A percentile compares a stretch with the other conserved stretches of the same genome.
Conservation (phyloP, 1,140 invertebrate species). For the Panonychus citri region DNA sequence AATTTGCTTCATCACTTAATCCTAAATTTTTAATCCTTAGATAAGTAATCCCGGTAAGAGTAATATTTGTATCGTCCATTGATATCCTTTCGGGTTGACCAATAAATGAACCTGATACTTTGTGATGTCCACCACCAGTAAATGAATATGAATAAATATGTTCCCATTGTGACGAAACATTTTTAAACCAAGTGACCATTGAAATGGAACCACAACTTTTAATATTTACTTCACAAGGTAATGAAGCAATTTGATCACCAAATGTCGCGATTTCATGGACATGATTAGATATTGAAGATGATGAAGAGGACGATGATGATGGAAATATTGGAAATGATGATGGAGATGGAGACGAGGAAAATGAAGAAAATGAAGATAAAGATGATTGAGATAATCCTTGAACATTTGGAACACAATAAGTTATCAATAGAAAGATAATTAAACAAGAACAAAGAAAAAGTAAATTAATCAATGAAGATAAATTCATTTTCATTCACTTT, state of each 20-base stretch:
- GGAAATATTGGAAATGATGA: no score
- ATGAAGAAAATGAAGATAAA: no score
- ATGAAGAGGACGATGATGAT: no score
- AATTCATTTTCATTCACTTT: no score
- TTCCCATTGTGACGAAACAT: constrained; percentile 13
- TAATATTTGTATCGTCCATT: constrained; percentile 3
- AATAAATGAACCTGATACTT: constrained; percentile 11
- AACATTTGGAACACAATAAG: no score
- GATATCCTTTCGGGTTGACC: constrained; percentile 5
- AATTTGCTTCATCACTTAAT: constrained; percentile 49
- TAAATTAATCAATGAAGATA: no score
- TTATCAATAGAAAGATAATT: no score
- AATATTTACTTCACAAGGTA: constrained; percentile 16
- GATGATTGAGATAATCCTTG: no score
- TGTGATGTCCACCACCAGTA: constrained; percentile 7
- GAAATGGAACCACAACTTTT: constrained; percentile 15
- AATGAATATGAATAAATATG: constrained; percentile 16
- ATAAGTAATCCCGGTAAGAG: constrained; percentile 7
- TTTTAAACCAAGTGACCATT: constrained; percentile 18
- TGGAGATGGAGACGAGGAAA: no score
- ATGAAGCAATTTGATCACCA: constrained; percentile 13
- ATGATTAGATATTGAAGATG: no score
- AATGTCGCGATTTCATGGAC: constrained; percentile 13
- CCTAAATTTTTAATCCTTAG: constrained; percentile 26
- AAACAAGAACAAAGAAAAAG: no score